phyloP scores from a whole-genome alignment of 2,113 vertebrate genomes.

The Falco punctatus region DNA sequence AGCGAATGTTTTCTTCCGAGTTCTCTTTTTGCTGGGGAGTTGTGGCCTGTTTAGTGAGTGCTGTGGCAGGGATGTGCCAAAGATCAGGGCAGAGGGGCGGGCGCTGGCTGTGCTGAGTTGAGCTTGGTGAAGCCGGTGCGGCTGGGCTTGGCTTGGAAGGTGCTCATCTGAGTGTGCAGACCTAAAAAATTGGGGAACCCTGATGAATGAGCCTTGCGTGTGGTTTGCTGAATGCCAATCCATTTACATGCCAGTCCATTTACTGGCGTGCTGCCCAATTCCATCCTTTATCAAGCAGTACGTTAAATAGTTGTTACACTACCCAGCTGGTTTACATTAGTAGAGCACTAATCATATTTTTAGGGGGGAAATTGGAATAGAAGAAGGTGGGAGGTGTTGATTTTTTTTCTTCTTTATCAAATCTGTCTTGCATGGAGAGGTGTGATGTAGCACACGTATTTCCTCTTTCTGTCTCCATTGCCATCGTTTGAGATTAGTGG shows the following conservation, averaged over 20 bases:
- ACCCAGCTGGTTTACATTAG: neutral
- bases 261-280: neutral
- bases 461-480: neutral
- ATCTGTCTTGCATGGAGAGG: neutral
- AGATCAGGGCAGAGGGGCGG: neutral
- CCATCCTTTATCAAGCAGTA: neutral
- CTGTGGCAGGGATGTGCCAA: neutral
- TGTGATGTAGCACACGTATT: neutral
- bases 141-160: neutral
- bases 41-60: neutral
- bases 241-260: neutral
- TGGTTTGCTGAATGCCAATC: neutral
- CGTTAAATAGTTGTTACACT: neutral
- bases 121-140: neutral
- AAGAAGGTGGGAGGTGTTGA: neutral
- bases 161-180: neutral
- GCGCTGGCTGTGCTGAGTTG: neutral
- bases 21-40: neutral
- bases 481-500: neutral
- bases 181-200: neutral
- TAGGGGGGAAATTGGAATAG: neutral
- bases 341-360: neutral
- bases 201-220: neutral
- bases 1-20: neutral
- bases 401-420: neutral